Conservation (phyloP, 2,888 invertebrate genomes). For the Drosophila tanythrix region DNA sequence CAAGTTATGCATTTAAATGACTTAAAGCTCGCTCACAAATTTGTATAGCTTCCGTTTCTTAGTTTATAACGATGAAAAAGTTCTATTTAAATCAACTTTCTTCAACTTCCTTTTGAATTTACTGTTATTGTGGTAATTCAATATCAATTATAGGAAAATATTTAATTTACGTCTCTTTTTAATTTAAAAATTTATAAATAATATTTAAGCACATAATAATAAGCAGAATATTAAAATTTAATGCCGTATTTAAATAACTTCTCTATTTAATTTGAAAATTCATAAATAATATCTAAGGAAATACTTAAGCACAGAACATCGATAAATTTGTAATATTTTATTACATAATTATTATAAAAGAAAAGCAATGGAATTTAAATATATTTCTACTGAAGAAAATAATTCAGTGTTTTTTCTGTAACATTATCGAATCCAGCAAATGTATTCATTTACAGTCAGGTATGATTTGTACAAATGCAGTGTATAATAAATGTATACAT, state of each 20-base stretch:
- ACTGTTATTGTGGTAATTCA: neutral
- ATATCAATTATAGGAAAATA: too few relatives aligned
- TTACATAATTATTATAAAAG: neutral
- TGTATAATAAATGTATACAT: constrained; percentile 47
- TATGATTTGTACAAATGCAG: constrained; percentile 12
- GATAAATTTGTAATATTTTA: neutral
- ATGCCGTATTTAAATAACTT: neutral
- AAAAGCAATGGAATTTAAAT: neutral
- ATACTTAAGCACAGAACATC: neutral
- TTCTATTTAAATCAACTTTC: neutral
- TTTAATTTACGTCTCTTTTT: neutral
- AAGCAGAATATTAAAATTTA: neutral
- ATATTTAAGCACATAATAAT: neutral
- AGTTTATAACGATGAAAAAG: neutral
- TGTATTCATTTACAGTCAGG: neutral
- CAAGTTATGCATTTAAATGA: neutral
- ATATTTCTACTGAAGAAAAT: neutral
- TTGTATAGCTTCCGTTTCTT: neutral
- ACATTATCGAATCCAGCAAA: neutral
- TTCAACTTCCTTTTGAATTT: neutral
- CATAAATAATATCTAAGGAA: neutral
- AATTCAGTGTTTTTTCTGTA: neutral
- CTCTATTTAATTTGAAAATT: neutral
- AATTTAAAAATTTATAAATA: neutral
- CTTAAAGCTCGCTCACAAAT: neutral